Conservation (phyloP, 2,888 invertebrate species). For the Pseudoips prasinana region DNA sequence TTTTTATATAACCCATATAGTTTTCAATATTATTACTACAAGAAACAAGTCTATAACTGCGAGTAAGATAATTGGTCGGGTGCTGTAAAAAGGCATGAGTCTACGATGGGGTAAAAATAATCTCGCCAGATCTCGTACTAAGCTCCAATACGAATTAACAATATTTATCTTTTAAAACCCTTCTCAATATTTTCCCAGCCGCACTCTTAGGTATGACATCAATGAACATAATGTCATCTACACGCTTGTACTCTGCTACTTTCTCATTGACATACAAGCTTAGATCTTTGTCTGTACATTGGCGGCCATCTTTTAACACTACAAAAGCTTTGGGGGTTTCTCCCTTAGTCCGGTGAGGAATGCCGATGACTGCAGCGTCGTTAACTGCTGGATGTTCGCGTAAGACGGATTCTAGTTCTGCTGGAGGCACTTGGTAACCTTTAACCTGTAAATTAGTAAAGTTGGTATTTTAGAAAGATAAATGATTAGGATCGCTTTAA, state of each 20-base stretch:
- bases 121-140: too few species aligned
- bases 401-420: constrained; percentile 91
- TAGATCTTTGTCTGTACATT: constrained; percentile 77
- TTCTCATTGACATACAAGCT: constrained; percentile 84
- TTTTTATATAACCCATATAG: too few species aligned
- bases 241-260: constrained; percentile 89
- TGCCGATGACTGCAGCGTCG: constrained; percentile 93
- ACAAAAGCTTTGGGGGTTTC: constrained; percentile 91
- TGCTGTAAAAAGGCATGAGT: too few species aligned
- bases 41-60: too few species aligned
- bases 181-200: constrained; percentile 90
- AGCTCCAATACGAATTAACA: too few species aligned
- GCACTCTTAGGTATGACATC: constrained; percentile 88
- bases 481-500: too few species aligned
- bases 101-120: too few species aligned
- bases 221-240: constrained; percentile 86
- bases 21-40: too few species aligned
- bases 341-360: constrained; percentile 86
- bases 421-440: constrained; percentile 92
- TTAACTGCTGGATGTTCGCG: constrained; percentile 87
- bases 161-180: constrained; percentile 73
- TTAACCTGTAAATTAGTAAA: constrained; percentile 73
- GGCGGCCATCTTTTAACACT: constrained; percentile 63
- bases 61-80: too few species aligned
- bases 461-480: not conserved